These are phyloP conservation scores for Phalangium opilio DNA, from an alignment of 2,888 invertebrate genomes.

Conservation along the genomic window DNA sequence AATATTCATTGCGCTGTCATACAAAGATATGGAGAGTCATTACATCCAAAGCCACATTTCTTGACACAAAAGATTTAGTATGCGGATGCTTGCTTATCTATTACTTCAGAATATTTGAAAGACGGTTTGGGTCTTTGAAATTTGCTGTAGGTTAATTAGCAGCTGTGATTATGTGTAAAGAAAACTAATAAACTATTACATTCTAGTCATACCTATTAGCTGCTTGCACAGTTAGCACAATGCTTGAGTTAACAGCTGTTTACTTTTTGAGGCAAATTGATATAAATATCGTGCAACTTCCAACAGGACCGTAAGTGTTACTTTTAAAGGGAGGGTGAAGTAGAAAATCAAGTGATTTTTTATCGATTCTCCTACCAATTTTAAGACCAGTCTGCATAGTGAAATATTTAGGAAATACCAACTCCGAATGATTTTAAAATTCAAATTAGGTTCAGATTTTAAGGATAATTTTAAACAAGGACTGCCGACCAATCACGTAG, in stretches of 20 bases:
- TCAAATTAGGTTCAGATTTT: no score
- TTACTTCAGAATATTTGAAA: conserved; percentile 39
- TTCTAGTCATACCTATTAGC: conserved; percentile 33
- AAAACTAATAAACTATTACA: no score
- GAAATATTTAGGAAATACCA: no score
- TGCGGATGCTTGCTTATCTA: conserved; percentile 38
- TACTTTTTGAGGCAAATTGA: conserved; percentile 28
- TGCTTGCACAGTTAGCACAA: conserved; percentile 31
- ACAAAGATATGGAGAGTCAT: conserved; percentile 34
- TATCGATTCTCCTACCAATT: no score
- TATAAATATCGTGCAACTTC: conserved; percentile 31
- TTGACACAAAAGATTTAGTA: conserved; percentile 38
- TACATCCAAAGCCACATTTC: conserved; percentile 34
- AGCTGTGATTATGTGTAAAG: background rate
- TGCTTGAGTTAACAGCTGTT: conserved; percentile 32
- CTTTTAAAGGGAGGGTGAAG: no score
- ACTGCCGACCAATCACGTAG: no score
- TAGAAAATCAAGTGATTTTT: no score
- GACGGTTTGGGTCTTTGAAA: conserved; percentile 38
- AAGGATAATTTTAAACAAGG: no score
- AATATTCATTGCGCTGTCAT: background rate
- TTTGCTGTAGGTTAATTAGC: conserved; percentile 31
- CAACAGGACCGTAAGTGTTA: conserved; percentile 36
- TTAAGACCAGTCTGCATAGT: no score
- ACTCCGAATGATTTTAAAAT: no score